phyloP scores from a whole-genome alignment of 2,888 invertebrate genomes.

The Leistus spinibarbis region DNA sequence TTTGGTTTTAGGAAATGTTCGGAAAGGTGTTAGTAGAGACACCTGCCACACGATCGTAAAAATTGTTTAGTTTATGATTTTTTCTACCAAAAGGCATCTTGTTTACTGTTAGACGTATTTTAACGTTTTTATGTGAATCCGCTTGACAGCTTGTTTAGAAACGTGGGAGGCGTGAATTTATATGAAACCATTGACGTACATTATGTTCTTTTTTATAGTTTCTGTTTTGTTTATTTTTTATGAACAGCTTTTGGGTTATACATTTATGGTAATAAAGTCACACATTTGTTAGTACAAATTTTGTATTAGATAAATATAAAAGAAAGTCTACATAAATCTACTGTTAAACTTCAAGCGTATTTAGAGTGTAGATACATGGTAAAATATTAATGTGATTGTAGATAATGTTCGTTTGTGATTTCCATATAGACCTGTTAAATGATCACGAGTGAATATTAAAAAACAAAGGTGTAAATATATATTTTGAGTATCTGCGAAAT shows the following conservation, averaged over 20 bases:
- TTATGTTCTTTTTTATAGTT: background rate
- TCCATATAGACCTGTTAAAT: too few species aligned
- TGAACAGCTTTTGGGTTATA: background rate
- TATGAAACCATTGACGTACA: conserved; percentile 11
- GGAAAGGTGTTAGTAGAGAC: conserved; percentile 24
- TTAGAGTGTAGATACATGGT: too few species aligned
- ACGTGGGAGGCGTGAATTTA: conserved; percentile 32
- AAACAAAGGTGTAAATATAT: too few species aligned
- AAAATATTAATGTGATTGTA: too few species aligned
- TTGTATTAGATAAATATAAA: background rate
- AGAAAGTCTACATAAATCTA: too few species aligned
- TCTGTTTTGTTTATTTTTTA: background rate
- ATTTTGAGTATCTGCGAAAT: too few species aligned
- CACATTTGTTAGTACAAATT: background rate
- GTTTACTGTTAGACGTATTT: conserved; percentile 33
- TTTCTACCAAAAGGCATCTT: conserved; percentile 27
- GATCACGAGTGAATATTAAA: too few species aligned
- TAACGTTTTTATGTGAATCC: conserved; percentile 28
- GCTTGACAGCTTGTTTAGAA: conserved; percentile 31
- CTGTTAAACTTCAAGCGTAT: too few species aligned
- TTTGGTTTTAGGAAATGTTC: conserved; percentile 13
- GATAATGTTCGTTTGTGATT: too few species aligned
- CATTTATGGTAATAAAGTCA: background rate
- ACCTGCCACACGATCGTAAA: conserved; percentile 30
- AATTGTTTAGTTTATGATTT: conserved; percentile 35